Percentiles rank a stretch among this genome's conserved stretches.
Conservation (phyloP, 1,140 invertebrate genomes). For the Lysiphlebus fabarum region DNA sequence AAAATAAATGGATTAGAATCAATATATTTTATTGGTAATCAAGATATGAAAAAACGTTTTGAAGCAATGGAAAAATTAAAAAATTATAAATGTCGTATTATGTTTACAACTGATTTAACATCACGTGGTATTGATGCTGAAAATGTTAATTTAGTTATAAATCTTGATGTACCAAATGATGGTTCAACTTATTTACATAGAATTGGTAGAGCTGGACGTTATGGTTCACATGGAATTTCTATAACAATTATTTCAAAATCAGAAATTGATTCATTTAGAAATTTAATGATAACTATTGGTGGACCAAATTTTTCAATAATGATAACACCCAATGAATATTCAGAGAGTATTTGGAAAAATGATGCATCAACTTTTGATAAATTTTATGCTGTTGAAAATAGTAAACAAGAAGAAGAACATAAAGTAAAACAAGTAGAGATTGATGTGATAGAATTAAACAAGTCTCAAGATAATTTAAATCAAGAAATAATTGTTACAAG, state of each 20-base stretch:
- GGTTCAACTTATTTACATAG: constrained; percentile 90
- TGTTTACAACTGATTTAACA: constrained; percentile 89
- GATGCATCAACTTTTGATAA: constrained; percentile 39
- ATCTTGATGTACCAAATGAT: constrained; percentile 82
- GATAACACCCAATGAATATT: constrained; percentile 48
- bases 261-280: constrained; percentile 60
- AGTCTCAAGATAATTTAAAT: not conserved
- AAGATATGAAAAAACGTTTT: constrained; percentile 75
- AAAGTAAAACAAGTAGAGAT: constrained; percentile 16
- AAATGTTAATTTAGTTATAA: constrained; percentile 90
- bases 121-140: constrained; percentile 86
- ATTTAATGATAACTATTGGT: constrained; percentile 55
- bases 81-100: constrained; percentile 73
- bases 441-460: not conserved
- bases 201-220: constrained; percentile 91
- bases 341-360: constrained; percentile 46
- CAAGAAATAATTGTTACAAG: not conserved
- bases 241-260: constrained; percentile 64
- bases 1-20: constrained; percentile 66
- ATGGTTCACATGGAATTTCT: constrained; percentile 72
- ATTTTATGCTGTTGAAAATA: constrained; percentile 18
- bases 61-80: constrained; percentile 74
- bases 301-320: constrained; percentile 54
- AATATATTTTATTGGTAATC: constrained; percentile 70
- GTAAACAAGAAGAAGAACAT: constrained; percentile 3